Base-by-base conservation (phyloP, 2,888 invertebrate species). In the Heliconius aoede region DNA sequence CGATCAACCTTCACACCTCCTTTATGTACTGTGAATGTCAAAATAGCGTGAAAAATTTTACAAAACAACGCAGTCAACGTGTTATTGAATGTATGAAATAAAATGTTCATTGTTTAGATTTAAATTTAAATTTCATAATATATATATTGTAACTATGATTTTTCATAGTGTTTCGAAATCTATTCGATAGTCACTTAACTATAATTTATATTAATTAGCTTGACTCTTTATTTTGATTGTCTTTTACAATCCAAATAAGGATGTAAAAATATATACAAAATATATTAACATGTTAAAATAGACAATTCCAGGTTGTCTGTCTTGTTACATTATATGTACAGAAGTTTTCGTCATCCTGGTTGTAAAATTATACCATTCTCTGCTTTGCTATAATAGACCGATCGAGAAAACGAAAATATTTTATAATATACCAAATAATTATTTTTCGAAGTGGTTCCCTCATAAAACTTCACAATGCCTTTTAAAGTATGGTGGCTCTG, bases 1-100 rank as follows among this genome's bases (percentile, higher is more conserved):
- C 55, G 69, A 51, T 13, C n/a, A 51, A 69, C 51, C 69, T 69
- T 69, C 69, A 55, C 51, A 55, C 55, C n/a, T 69, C 55, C 30
- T 69, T 69, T 69, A 69, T 55, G 13, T 69, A 15, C 55, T 30
- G 55, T 30, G 69, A 55, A 69, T 69, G 30, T 55, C 55, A 32
- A 55, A 69, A 32, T 21, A 55, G 51, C 55, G 69, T 15, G 15
- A 55, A 30, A 55, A 51, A 69, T 69, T 51, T 30, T 36, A 65
- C 36, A 40, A 40, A 32, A 36, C 15, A n/a, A 3, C 24, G 30
- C 28, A 62, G 5, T 11, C 21, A 4, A 11, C 4, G 32, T 32
- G 21, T 21, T 55, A 1, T 32, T 36, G 21, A 65, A 40, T 64
- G 15, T 65, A 40, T 36, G 24, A 24, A 24, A 36, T 64, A 21